Base-by-base conservation (phyloP, 2,113 vertebrate species). In the Dendrocopos noguchii region DNA sequence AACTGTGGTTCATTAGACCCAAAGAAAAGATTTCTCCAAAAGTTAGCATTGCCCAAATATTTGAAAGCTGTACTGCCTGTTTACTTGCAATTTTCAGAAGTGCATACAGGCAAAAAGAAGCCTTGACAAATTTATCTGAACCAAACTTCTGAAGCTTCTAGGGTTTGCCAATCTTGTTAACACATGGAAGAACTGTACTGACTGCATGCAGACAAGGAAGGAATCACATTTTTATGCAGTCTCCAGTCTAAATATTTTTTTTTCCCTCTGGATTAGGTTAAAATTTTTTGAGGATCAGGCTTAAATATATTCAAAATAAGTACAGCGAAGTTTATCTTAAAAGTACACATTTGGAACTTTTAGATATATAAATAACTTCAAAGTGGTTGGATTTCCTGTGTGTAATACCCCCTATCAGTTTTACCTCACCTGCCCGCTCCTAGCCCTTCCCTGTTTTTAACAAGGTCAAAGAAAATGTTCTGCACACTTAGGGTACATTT, bases 41-140 rank as follows among this genome's bases (percentile, higher is more conserved):
- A 79, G 59, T n/a, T 68, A 55, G n/a, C 12, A 18, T 7, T 76
- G 76, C 57, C 80, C 39, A 75, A 67, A 46, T 78, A 76, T 52
- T 75, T 90, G 85, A 88, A 90, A 75, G 63, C 66, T 88, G 44
- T n/a, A 66, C 5, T 21, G 53, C 9, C 70, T 79, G 70, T 76
- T 93, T 84, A 86, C 70, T 91, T 70, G 82, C 12, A 80, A 84
- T 75, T 75, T 86, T 39, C 66, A 86, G 57, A 79, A 73, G 61
- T 79, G 50, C 63, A 78, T 1, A 55, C 57, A 86, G 93, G 92
- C 61, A 91, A 94, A 94, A 91, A 93, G 92, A 80, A 88, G n/a
- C 70, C 83, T 77, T 88, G 85, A 94, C 63, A 88, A 91, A 95
- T 95, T 95, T 88, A 95, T 91, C 93, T 88, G 61, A 90, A 86